Base-by-base conservation (phyloP, 2,888 invertebrate genomes). In the Drosophila longiperda region DNA sequence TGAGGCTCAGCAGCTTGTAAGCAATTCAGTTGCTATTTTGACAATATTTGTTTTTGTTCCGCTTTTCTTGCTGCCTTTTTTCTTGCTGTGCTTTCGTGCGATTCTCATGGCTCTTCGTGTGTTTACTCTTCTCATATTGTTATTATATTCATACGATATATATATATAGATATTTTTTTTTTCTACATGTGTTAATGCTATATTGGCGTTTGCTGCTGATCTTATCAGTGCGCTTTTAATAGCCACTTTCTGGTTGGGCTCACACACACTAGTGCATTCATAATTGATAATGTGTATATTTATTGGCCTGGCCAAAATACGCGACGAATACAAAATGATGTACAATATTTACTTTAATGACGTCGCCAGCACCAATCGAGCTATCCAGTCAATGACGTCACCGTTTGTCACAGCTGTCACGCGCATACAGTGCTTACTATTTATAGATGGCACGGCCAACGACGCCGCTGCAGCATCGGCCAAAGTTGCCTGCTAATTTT, bases 1-100 rank as follows among this genome's bases (percentile, higher is more conserved):
- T 87, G 90, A 89, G 79, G 76, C 76, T 80, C 84, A 87, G 69
- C 83, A 83, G 81, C 86, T 85, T 73, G 85, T 70, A 78, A 85
- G 82, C 77, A 86, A 76, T 74, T 75, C 74, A 66, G 64, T 75
- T 80, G 76, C 80, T 84, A 84, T 88, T 77, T 87, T 87, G 75
- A 84, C 85, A 86, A 89, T 65, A 66, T 82, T 83, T 80, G 78
- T 78, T 80, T 82, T 71, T 78, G 72, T 82, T 73, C 70, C 74
- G 83, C 80, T 75, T 73, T 76, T 80, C 80, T 73, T 86, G 85
- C 82, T 55, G 55, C 55, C 55, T 38, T 55, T 55, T 55, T 82
- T 73, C 42, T 87, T 89, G 80, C 84, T 82, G 75, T 83, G 83
- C 69, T 87, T 91, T 74, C 78, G 82, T 79, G 83, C 82, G 74